Evolutionary conservation across 2,888 invertebrate species (phyloP), one percentile per base, ranked within the genome.

Genomic region (Epirrita christyi): DNA sequence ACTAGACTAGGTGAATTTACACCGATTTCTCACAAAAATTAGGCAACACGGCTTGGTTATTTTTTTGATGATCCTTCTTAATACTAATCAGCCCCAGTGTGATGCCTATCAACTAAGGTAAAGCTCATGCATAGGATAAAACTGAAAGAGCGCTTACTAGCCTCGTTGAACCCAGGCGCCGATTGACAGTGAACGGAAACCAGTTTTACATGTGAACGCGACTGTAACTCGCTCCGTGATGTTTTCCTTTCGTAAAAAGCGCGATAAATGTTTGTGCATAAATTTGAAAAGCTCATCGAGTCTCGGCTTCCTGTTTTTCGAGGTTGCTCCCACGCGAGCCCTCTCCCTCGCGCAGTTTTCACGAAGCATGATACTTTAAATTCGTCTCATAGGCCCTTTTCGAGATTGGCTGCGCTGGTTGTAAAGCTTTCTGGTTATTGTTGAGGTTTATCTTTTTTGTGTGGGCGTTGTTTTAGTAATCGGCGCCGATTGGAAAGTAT

Each of bases 221-320:
- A 8, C 37, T 6, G 6, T 36, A 45, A 11, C 15, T 15, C 61
- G 49, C 34, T 6, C 32, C 57, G 55, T 62, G 60, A 64, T 69
- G 68, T 72, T 75, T 76, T 71, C 71, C 71, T 74, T 72, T 66
- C 65, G 66, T 67, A 66, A 73, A 78, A 80, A 75, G 73, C 67
- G 66, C 69, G 72, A 76, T 79, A 79, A 80, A 80, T 79, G 74
- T 80, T 80, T 76, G 71, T 70, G 78, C 77, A 81, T 80, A 75
- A 78, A 80, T 78, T 81, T 80, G 58, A 72, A 71, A 77, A 76
- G 69, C 78, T 77, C 74, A 76, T 77, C 67, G 72, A 64, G 64
- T 61, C 65, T 63, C 61, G 51, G 66, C 69, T 70, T 70, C 60
- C 70, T 67, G 68, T 74, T 75, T n/a, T 76, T 72, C 68, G 70